Evolutionary conservation across 2,888 invertebrate species (phyloP), one percentile per base, ranked within the genome.

Genomic region (Brenthis ino): DNA sequence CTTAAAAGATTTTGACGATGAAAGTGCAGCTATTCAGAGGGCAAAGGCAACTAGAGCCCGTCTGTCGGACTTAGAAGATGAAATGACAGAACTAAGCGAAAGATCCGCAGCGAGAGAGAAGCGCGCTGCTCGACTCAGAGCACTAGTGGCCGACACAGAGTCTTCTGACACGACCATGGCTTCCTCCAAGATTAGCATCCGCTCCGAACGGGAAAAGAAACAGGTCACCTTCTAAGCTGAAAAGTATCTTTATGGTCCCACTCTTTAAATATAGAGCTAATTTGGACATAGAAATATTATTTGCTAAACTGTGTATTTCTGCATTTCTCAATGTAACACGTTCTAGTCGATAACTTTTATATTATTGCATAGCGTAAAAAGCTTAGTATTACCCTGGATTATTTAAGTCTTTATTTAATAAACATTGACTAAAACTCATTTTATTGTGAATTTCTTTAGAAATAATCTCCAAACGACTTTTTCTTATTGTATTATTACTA

Each of bases 21-120:
- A 92, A 71, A 93, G 90, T 71, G 94, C 94, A 0, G 96, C 96
- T 0, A 93, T 94, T 24, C 90, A 93, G 57, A 86, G 96, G 61
- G 96, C 96, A 0, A 94, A 94, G 76, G 94, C 94, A 43, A 93
- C 95, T 2, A 94, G 95, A 73, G 95, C 95, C 12, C 94, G 96
- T 60, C 88, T 96, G 20, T 93, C 93, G 51, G 96, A 96, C 78
- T 88, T 97, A 56, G 96, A 96, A 79, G 95, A 95, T 63, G 96
- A 97, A 85, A 96, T 96, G 95, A 94, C 95, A 55, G 95, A 95
- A 75, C 86, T 96, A 70, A 94, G 92, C 20, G 96, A 96, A 79
- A 94, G 95, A 78, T 95, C 94, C 77, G 95, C 95, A 0, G 94
- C 94, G 24, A 94, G 96, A 73, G 96, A 96, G 80, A 94, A 95